These are phyloP conservation scores for Lycopodina hypogea DNA, from an alignment of 37 sponge, comb jelly and placozoan species.

Conservation along the genomic window DNA sequence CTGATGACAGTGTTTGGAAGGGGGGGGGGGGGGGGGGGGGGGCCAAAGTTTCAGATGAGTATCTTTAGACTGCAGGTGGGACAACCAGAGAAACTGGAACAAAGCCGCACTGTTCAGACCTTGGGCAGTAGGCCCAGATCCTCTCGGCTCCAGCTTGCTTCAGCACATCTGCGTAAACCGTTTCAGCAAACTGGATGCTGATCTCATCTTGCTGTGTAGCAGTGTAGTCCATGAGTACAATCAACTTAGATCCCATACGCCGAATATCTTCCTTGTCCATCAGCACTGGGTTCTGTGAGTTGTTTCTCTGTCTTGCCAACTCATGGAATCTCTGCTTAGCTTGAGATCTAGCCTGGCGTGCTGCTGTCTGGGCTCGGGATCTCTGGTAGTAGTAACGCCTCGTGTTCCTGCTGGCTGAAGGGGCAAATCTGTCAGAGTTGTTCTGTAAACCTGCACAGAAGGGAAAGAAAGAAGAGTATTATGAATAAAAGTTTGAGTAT, in stretches of 20 bases:
- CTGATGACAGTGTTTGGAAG: too few species aligned
- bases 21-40: too few species aligned
- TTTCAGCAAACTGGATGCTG: slow-evolving; percentile 59
- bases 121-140: slow-evolving; percentile 77
- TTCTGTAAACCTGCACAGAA: slow-evolving; percentile 22
- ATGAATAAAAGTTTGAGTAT: not conserved
- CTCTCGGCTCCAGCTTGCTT: slow-evolving; percentile 61
- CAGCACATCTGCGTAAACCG: slow-evolving; percentile 68
- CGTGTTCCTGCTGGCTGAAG: slow-evolving; percentile 2
- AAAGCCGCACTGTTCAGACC: slow-evolving; percentile 59
- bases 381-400: slow-evolving; percentile 49
- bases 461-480: slow-evolving; percentile 1
- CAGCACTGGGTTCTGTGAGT: slow-evolving; percentile 54
- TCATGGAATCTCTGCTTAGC: slow-evolving; percentile 75
- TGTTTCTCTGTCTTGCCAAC: slow-evolving; percentile 52
- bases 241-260: slow-evolving; percentile 61
- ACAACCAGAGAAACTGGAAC: slow-evolving; percentile 66
- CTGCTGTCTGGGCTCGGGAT: slow-evolving; percentile 13
- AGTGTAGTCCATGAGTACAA: slow-evolving; percentile 79
- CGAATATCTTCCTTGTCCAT: slow-evolving; percentile 75
- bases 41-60: too few species aligned
- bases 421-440: not conserved
- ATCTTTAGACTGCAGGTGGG: slow-evolving; percentile 55
- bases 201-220: slow-evolving; percentile 66
- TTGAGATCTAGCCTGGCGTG: slow-evolving; percentile 45